Base-by-base conservation (phyloP, 2,888 invertebrate genomes). In the Chelonus formosanus region DNA sequence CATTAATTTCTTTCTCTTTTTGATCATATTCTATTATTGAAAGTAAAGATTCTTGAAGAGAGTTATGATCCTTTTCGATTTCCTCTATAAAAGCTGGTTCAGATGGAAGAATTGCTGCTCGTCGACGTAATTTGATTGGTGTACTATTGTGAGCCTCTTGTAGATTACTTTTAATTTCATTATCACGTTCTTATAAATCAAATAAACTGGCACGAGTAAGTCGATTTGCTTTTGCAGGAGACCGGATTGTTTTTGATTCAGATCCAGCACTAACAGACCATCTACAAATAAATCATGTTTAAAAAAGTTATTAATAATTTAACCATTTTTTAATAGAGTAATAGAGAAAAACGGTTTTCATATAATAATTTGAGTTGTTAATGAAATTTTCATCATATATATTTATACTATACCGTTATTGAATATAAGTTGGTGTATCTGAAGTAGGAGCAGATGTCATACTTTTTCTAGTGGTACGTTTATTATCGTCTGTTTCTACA, bases 201-300 rank as follows among this genome's bases (percentile, higher is more conserved):
- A 79, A 70, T 3, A 82, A 82, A 59, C 69, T 79, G 5, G 81
- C 78, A 70, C 82, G 75, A 10, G 77, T 80, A 62, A 69, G 74
- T 31, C 81, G 76, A 7, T 74, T 79, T n/a, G 34, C 52, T 68
- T 73, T 71, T 4, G 61, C 50, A 35, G 55, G 31, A 3, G 76
- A 70, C 5, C 75, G 71, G 3, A 79, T 67, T 3, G 77, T 74
- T 20, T 74, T 76, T n/a, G 74, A 58, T 62, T 82, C 82, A 8
- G 82, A 82, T 5, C 76, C 78, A 57, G 82, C 80, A 69, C 80
- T 76, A 0, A 68, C 63, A 4, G 55, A 55, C n/a, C 76, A 71
- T 34, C 74, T 76, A 60, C 3, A 52, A 20, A 40, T 40, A 20
- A 20, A 20, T 2, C 20, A 20, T 20, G 20, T 20, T 62, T 20